Percentiles rank a stretch among this genome's conserved stretches.
phyloP scores from a whole-genome alignment of 2,113 vertebrate genomes.

The Chionis minor region DNA sequence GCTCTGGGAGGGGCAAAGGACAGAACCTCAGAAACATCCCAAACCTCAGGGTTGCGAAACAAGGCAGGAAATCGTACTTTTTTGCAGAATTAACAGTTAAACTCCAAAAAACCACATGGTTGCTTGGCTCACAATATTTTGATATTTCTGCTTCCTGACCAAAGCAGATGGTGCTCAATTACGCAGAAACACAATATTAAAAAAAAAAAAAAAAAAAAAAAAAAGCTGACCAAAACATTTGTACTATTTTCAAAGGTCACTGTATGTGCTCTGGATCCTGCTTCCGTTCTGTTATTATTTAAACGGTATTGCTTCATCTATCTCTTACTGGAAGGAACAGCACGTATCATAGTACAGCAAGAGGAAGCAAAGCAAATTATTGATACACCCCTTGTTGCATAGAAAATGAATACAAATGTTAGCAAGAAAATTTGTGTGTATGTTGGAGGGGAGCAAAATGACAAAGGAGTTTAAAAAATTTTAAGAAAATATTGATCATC shows the following conservation, averaged over 20 bases:
- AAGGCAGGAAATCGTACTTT: neutral
- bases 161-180: slow-evolving; percentile 47
- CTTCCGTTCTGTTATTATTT: neutral
- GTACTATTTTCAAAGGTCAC: slow-evolving; percentile 1
- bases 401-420: neutral
- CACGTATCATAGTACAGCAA: neutral
- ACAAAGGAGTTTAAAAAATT: neutral
- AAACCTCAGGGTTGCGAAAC: neutral
- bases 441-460: neutral
- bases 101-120: slow-evolving; percentile 26
- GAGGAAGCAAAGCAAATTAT: neutral
- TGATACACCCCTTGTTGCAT: neutral
- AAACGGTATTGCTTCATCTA: slow-evolving; percentile 25
- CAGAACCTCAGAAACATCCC: neutral
- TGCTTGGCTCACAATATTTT: slow-evolving; percentile 3
- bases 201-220: neutral
- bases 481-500: neutral
- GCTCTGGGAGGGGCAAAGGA: neutral
- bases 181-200: neutral
- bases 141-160: slow-evolving; percentile 52
- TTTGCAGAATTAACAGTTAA: slow-evolving; percentile 1
- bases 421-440: neutral
- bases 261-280: neutral
- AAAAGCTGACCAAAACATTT: slow-evolving; percentile 1
- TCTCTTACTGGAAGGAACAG: slow-evolving; percentile 15